phyloP scores from a whole-genome alignment of 2,797 vertebrate species.

The Fundulus diaphanus region DNA sequence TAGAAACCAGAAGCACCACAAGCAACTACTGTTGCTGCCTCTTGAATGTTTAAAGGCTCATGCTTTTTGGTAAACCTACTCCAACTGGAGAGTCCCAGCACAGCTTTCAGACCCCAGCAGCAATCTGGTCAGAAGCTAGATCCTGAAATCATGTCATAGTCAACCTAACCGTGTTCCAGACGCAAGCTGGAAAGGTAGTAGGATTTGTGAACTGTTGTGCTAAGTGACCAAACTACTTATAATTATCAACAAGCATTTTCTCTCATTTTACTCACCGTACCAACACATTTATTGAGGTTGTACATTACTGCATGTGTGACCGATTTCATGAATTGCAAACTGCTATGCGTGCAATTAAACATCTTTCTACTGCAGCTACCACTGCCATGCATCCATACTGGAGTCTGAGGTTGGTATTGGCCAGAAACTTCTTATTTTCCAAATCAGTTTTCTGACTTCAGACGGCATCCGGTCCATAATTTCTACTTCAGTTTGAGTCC shows the following conservation, averaged over 20 bases:
- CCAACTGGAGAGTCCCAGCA: conserved; percentile 19
- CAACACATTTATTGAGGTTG: neutral
- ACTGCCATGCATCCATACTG: neutral
- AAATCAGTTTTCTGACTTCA: neutral
- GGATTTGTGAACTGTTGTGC: neutral
- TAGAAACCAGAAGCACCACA: conserved; percentile 26
- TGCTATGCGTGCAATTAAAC: neutral
- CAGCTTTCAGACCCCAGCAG: conserved; percentile 50
- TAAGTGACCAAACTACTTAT: neutral
- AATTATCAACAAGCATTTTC: neutral
- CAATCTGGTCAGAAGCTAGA: neutral
- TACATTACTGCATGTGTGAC: neutral
- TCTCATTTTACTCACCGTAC: neutral
- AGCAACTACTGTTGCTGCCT: conserved; percentile 66
- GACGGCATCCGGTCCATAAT: neutral
- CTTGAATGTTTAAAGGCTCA: conserved; percentile 46
- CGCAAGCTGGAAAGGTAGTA: neutral
- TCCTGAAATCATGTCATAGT: neutral
- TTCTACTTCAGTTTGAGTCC: neutral
- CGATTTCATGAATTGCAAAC: neutral
- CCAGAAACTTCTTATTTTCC: neutral
- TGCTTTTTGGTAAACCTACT: conserved; percentile 40
- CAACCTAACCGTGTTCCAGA: neutral
- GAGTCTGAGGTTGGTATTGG: neutral
- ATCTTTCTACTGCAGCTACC: neutral